These are phyloP conservation scores for Tenthredo mesomela DNA, from an alignment of 2,888 invertebrate species.

Conservation along the genomic window DNA sequence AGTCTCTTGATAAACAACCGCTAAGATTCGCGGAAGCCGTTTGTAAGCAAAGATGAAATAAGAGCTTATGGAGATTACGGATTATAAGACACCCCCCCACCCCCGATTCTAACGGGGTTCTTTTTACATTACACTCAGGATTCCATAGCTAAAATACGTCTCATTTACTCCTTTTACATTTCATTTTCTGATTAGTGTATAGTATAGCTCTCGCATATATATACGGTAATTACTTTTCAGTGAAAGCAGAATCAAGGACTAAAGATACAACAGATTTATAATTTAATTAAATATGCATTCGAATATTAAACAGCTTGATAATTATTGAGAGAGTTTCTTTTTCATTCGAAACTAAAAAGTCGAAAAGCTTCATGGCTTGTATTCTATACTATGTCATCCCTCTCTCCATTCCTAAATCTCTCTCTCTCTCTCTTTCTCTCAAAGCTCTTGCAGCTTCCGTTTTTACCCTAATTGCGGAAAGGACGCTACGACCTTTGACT, in stretches of 20 bases:
- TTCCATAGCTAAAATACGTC: background rate
- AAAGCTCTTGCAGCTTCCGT: constrained; percentile 29
- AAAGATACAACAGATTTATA: too few species aligned
- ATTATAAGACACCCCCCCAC: background rate
- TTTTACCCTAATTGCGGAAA: constrained; percentile 50
- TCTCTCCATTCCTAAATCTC: background rate
- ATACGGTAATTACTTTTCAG: background rate
- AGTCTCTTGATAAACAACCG: constrained; percentile 46
- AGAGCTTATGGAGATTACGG: constrained; percentile 38
- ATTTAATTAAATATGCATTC: background rate
- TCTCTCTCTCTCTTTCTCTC: background rate
- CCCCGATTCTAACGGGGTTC: background rate
- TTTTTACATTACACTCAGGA: background rate
- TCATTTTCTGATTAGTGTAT: background rate
- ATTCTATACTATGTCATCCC: background rate
- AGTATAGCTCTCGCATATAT: too few species aligned
- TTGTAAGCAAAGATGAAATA: constrained; percentile 43
- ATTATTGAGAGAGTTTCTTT: background rate
- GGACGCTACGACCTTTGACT: constrained; percentile 45
- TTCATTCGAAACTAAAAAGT: too few species aligned
- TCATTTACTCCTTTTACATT: background rate
- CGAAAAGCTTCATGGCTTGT: too few species aligned
- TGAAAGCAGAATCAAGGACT: background rate
- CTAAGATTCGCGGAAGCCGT: constrained; percentile 41
- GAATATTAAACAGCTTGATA: background rate